A percentile compares a stretch with the other conserved stretches of the same genome.
phyloP scores from a whole-genome alignment of 1,140 invertebrate genomes.

The Dufourea novaeangliae region DNA sequence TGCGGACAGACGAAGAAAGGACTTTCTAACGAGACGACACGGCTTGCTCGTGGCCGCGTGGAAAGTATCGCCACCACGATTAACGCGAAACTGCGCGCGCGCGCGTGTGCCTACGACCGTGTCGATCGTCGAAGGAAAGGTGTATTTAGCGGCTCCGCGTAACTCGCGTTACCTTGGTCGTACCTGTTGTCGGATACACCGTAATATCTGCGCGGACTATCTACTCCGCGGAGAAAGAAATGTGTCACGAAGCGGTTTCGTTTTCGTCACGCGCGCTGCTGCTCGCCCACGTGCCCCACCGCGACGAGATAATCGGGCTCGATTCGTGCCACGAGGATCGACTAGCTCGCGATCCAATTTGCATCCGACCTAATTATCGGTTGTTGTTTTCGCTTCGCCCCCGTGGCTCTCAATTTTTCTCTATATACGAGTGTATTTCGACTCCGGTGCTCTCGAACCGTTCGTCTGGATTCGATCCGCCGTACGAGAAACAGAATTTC shows the following conservation, averaged over 20 bases:
- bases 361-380: slow-evolving; percentile 18
- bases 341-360: slow-evolving; percentile 13
- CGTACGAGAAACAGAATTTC: background rate
- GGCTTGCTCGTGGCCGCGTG: background rate
- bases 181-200: background rate
- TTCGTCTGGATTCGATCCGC: background rate
- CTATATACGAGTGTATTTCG: too few species aligned
- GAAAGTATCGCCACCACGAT: background rate
- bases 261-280: slow-evolving; percentile 3
- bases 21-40: slow-evolving; percentile 36
- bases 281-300: background rate
- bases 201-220: too few species aligned
- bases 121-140: too few species aligned
- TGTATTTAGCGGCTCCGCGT: too few species aligned
- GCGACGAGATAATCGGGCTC: background rate
- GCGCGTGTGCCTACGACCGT: too few species aligned
- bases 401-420: too few species aligned
- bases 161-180: background rate
- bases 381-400: background rate
- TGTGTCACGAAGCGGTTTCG: background rate
- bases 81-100: background rate
- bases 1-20: background rate
- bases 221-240: too few species aligned
- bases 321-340: slow-evolving; percentile 2
- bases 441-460: background rate